Evolutionary conservation across 2,888 invertebrate species (phyloP), one percentile per base, ranked within the genome.

Genomic region (Drosophila fulvimacula): DNA sequence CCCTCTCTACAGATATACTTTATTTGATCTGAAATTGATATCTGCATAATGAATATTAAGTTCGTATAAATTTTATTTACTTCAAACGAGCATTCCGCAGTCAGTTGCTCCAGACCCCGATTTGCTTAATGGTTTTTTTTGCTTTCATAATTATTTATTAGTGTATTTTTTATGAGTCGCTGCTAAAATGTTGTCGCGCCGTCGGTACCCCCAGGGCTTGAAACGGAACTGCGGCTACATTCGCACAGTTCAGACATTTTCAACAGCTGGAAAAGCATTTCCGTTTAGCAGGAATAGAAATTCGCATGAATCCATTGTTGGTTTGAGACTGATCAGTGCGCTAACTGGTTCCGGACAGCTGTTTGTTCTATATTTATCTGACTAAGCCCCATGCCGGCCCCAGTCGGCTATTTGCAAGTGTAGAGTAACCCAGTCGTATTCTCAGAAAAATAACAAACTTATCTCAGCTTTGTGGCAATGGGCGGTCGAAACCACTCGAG

Each of bases 191-290:
- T 69, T 51, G 66, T 65, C 49, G 69, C 21, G 69, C 15, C 58
- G 51, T 60, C 64, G 39, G 5, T 48, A 34, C 52, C 53, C 64
- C 51, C 42, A 58, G 49, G 58, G 44, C 9, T 48, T 60, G 13
- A 65, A 69, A 63, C 73, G 73, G 69, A 79, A 76, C 62, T 67
- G 38, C n/a, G 34, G 44, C 66, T 19, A 53, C 36, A 36, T 36
- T 44, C 42, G 49, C 5, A 30, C 39, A 27, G n/a, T 24, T 10
- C 15, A 7, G 27, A 32, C 7, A 60, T 27, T 64, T 66, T 42
- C 60, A 52, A 46, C 51, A 52, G 21, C n/a, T 58, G 63, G 63
- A 70, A 68, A 88, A 86, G 81, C 63, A 83, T 88, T 83, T 83
- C 88, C 83, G 88, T 88, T 83, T 77, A 62, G 32, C 69, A 79